A percentile compares a stretch with the other conserved stretches of the same genome.
Conservation (phyloP, 2,113 vertebrate species). For the Scortum barcoo region DNA sequence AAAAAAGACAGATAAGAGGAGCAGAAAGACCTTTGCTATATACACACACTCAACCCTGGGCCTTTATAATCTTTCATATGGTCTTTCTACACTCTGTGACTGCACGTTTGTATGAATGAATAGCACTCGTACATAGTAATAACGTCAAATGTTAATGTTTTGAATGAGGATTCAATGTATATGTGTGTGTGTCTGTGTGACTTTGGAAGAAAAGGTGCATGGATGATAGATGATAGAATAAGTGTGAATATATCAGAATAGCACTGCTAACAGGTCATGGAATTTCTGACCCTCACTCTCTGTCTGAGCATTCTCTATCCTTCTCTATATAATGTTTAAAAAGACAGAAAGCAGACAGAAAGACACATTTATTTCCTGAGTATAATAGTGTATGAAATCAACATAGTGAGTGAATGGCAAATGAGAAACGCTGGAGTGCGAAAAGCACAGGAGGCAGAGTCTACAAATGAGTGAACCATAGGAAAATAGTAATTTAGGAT, state of each 20-base stretch:
- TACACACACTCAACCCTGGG: conserved; percentile 11
- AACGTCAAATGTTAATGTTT: conserved; percentile 27
- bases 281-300: conserved; percentile 3
- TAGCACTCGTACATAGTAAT: conserved; percentile 12
- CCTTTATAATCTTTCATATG: conserved; percentile 23
- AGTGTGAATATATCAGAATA: not conserved
- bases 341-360: not conserved
- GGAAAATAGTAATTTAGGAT: conserved; percentile 8
- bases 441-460: not conserved
- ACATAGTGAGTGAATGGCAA: conserved; percentile 4
- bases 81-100: not conserved
- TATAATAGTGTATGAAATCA: not conserved
- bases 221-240: not conserved
- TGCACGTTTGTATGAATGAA: conserved; percentile 20
- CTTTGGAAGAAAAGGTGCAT: not conserved
- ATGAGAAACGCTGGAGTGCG: not conserved
- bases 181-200: not conserved
- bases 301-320: not conserved
- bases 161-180: not conserved
- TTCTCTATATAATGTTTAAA: conserved; percentile 13
- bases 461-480: not conserved
- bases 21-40: conserved; percentile 31
- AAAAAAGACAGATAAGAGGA: conserved; percentile 1
- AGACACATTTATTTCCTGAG: not conserved
- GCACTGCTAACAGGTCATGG: not conserved